Evolutionary conservation across 2,797 vertebrate species (phyloP).

Genomic region (Alfaro cultratus): DNA sequence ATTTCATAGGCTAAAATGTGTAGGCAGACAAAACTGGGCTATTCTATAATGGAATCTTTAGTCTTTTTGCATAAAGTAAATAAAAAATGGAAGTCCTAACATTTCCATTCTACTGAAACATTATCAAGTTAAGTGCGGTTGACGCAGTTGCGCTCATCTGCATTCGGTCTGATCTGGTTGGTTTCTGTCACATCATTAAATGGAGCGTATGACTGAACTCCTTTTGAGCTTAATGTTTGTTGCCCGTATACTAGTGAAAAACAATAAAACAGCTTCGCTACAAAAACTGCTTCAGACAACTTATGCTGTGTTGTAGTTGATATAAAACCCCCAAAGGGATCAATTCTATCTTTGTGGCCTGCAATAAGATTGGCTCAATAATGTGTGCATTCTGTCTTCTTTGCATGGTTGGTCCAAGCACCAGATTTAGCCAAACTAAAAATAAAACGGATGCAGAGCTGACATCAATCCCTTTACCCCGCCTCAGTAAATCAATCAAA

Average conservation of each 20-base stretch:
- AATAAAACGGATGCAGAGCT: slow-evolving; percentile 9
- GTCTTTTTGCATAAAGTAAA: background rate
- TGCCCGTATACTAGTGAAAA: background rate
- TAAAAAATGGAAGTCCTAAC: background rate
- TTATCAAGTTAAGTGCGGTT: background rate
- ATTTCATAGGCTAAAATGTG: background rate
- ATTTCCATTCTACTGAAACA: background rate
- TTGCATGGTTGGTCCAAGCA: background rate
- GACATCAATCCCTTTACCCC: slow-evolving; percentile 10
- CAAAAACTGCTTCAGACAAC: background rate
- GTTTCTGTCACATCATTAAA: slow-evolving; percentile 3
- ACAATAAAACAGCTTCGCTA: background rate
- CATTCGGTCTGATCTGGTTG: slow-evolving; percentile 1
- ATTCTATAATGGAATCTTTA: background rate
- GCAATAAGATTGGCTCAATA: background rate
- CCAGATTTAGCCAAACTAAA: slow-evolving; percentile 20
- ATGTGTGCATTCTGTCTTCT: background rate
- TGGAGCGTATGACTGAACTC: slow-evolving; percentile 33
- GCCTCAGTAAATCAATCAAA: slow-evolving; percentile 21
- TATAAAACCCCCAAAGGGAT: background rate
- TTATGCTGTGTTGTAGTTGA: background rate
- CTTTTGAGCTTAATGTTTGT: background rate
- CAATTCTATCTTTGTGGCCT: background rate
- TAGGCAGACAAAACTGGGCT: background rate
- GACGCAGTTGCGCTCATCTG: background rate